Base-by-base conservation (phyloP, 2,113 vertebrate species). In the Cephalopterus ornatus region DNA sequence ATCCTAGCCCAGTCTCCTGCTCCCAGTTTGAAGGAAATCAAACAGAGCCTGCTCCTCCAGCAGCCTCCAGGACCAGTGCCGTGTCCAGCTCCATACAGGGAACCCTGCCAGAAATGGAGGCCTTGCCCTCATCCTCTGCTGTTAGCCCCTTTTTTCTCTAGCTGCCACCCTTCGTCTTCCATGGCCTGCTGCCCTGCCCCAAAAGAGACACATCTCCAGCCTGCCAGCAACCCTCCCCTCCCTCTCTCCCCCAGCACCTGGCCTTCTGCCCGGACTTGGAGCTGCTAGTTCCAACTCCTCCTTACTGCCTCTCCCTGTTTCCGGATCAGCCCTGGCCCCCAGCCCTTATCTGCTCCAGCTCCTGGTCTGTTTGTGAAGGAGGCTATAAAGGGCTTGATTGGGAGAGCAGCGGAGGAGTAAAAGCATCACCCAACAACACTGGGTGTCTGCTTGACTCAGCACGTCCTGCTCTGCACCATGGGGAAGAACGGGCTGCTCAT, bases 291-390 rank as follows among this genome's bases (percentile, higher is more conserved):
- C 76, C 80, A 95, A 74, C 91, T 94, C 94, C 94, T 95, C 94
- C 80, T 85, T 28, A 44, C 94, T 0, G 65, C 86, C 89, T 91
- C 83, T 86, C 42, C 68, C 61, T 3, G 1, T 82, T 95, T 92
- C 93, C 41, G 37, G 70, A 49, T 71, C 53, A n/a, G 91, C 20
- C 41, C 73, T 92, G 93, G 89, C 73, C 94, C 44, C 66, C 70
- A 79, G 94, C 93, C 94, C 86, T 95, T 96, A 97, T 96, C 95
- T 94, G 20, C 70, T 91, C 80, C 77, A 72, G 84, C 70, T 61
- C 22, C 41, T 8, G 59, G 58, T 30, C 83, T 96, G 68, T 95
- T 95, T 95, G 89, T 84, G 81, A 73, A 62, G 56, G 16, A 61
- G 30, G 35, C 8, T 93, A 96, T 96, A 97, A 97, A 96, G 84